Base-by-base conservation (phyloP, 2,888 invertebrate genomes). In the Celastrina argiolus region DNA sequence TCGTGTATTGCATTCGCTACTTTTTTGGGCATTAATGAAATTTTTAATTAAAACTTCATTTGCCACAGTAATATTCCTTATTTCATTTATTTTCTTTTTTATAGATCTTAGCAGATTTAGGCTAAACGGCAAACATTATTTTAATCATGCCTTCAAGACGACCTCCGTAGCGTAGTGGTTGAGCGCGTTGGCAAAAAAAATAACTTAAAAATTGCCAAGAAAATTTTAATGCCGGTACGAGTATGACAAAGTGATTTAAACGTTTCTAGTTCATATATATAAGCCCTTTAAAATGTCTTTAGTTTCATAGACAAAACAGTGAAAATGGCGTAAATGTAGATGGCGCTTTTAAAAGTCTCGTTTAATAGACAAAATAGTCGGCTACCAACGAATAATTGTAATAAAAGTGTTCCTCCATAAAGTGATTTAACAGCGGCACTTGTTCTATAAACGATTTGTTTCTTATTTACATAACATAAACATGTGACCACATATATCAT, bases 401-500 rank as follows among this genome's bases (percentile, higher is more conserved):
- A 28, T 28, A 28, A 28, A 28, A 42, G 8, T 45, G 16, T 1
- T 4, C 45, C 3, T 6, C 7, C 7, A 31, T 31, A 31, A 31
- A 31, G 31, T 18, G 18, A 45, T 45, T 18, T 12, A 36, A 51
- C 22, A 51, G 51, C 26, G 51, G 22, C 14, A 51, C 31, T 31
- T 31, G n/a, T 28, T 31, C 58, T 31, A 8, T 31, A 31, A 31
- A 58, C 58, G 31, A 58, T 58, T 58, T 58, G 58, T 58, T 58
- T 1, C 31, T 31, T 58, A 58, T 58, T 58, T 58, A 58, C 28
- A 58, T 58, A 58, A 51, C 26, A 58, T 58, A 18, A 31, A 58
- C 28, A 58, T 31, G 58, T 31, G 31, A 58, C 18, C 16, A 8
- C 31, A 31, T 31, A 58, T 39, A 39, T 61, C 61, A 61, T 61